These are phyloP conservation scores for Fregetta grallaria DNA, from an alignment of 2,113 vertebrate genomes.

Conservation along the genomic window DNA sequence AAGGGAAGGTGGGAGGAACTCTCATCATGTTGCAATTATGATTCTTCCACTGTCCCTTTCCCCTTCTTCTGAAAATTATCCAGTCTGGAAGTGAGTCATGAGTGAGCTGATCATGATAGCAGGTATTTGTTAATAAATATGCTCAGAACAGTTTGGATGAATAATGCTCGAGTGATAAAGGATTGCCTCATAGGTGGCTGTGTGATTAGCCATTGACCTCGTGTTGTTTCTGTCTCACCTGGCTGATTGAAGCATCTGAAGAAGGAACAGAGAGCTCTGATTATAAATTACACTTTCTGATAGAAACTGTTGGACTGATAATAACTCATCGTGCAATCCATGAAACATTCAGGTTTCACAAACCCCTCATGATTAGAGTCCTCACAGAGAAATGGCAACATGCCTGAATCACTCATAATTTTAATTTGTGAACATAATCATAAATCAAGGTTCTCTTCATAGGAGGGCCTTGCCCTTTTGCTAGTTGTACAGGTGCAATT, in stretches of 20 bases:
- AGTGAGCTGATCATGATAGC: neutral
- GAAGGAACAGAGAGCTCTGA: conserved; percentile 26
- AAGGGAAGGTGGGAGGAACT: neutral
- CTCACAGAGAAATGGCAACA: conserved; percentile 3
- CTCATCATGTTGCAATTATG: neutral
- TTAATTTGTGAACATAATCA: conserved; percentile 18
- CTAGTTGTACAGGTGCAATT: neutral
- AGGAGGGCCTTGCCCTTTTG: neutral
- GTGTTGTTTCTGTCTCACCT: neutral
- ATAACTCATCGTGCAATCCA: neutral
- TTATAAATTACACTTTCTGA: conserved; percentile 36
- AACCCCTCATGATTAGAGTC: conserved; percentile 8
- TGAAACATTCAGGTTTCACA: conserved; percentile 47
- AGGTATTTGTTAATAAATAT: conserved; percentile 14
- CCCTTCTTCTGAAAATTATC: neutral
- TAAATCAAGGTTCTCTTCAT: conserved; percentile 27
- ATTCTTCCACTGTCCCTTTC: neutral
- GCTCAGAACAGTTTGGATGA: neutral
- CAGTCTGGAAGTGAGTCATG: neutral
- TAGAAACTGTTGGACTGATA: neutral
- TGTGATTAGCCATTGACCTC: conserved; percentile 37
- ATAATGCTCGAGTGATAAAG: neutral
- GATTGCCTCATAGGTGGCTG: neutral
- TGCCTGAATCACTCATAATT: conserved; percentile 6
- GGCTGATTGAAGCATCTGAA: neutral